Percentiles rank a stretch among this genome's conserved stretches.
phyloP scores from a whole-genome alignment of 1,140 invertebrate genomes.

The Scaptomyza montana region DNA sequence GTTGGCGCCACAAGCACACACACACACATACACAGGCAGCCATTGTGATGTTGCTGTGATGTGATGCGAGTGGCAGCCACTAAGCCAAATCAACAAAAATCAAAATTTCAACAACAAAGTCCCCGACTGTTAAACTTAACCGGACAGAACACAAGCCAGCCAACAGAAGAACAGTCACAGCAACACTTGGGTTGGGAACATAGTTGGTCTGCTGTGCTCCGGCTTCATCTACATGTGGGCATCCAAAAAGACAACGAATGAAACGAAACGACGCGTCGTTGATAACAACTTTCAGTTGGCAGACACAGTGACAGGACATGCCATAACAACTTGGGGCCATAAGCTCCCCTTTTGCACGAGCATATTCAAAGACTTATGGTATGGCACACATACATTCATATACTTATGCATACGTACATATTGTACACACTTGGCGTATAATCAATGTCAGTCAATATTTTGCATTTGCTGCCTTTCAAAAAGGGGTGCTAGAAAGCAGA shows the following conservation, averaged over 20 bases:
- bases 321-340: constrained; percentile 54
- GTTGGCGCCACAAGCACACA: constrained; percentile 36
- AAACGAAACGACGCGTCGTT: constrained; percentile 10
- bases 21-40: constrained; percentile 13
- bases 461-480: constrained; percentile 40
- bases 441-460: constrained; percentile 80
- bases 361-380: constrained; percentile 32
- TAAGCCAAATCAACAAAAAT: constrained; percentile 81
- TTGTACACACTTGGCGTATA: constrained; percentile 28
- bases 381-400: constrained; percentile 5
- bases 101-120: constrained; percentile 81
- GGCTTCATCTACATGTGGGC: constrained; percentile 15
- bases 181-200: not conserved
- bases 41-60: constrained; percentile 40
- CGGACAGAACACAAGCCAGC: constrained; percentile 46
- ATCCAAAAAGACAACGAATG: constrained; percentile 44
- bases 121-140: constrained; percentile 81
- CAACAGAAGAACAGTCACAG: not conserved
- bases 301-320: constrained; percentile 38
- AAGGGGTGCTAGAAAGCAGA: constrained; percentile 25
- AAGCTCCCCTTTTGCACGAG: constrained; percentile 18
- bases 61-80: constrained; percentile 74
- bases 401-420: not conserved
- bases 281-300: constrained; percentile 30
- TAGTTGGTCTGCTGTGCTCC: not conserved